phyloP scores from a whole-genome alignment of 2,888 invertebrate genomes.

The Anoncus sp. region DNA sequence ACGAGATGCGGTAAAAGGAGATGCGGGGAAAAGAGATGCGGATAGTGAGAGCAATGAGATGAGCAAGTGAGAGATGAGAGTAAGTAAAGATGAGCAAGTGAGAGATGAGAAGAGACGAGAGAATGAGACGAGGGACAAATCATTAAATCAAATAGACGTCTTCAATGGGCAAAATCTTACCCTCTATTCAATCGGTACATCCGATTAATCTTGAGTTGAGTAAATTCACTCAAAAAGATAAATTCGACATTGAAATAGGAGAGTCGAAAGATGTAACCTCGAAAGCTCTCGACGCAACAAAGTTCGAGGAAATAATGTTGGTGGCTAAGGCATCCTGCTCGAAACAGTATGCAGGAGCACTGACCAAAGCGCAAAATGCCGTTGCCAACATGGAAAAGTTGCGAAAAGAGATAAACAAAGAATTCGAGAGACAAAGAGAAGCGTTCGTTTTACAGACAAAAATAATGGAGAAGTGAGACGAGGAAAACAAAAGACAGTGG shows the following conservation, averaged over 20 bases:
- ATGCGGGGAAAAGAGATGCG: neutral
- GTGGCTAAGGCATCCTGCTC: too few species aligned
- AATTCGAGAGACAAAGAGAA: conserved; percentile 4
- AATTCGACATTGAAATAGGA: too few species aligned
- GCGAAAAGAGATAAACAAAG: neutral
- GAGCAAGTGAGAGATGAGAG: too few species aligned
- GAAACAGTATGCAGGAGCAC: neutral
- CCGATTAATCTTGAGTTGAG: neutral
- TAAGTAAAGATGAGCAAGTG: too few species aligned
- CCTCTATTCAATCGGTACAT: neutral
- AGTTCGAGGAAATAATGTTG: too few species aligned
- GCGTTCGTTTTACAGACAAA: neutral
- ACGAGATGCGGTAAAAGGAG: too few species aligned
- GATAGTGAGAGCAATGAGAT: neutral
- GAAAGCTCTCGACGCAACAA: too few species aligned
- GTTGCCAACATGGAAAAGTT: neutral
- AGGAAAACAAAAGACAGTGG: neutral
- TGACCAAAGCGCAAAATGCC: neutral
- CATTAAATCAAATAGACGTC: neutral
- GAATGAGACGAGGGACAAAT: neutral
- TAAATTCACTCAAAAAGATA: neutral
- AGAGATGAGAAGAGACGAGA: neutral
- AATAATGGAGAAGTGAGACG: neutral
- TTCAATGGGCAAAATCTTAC: neutral
- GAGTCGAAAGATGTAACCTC: too few species aligned